Conservation (phyloP, 1,140 invertebrate species). For the Hypsibius dujardini region DNA sequence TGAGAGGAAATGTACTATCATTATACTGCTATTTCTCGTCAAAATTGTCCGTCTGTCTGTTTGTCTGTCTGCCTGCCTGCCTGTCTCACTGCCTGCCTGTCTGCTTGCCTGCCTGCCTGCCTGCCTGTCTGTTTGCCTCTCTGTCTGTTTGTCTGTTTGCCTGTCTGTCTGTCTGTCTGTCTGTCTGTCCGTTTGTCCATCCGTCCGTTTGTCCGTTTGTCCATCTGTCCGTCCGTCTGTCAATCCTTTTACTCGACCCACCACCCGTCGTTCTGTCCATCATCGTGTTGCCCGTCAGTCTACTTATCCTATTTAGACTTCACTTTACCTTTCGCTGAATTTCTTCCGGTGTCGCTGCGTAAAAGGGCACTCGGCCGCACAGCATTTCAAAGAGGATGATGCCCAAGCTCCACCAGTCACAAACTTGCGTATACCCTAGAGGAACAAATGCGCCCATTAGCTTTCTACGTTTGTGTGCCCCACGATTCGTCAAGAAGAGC, state of each 20-base stretch:
- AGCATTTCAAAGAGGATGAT: conserved; percentile 99
- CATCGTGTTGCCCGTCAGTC: background rate
- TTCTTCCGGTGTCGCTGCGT: conserved; percentile 75
- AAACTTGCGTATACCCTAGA: conserved; percentile 79
- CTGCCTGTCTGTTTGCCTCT: no score
- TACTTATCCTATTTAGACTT: background rate
- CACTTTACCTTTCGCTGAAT: conserved; percentile 76
- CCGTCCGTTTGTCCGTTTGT: no score
- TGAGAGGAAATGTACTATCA: background rate
- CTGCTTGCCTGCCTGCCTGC: no score
- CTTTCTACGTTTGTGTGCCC: background rate
- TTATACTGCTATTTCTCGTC: background rate
- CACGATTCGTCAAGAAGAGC: conserved; percentile 40
- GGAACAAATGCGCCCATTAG: conserved; percentile 22
- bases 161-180: background rate
- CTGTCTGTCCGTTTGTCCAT: no score
- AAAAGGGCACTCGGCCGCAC: conserved; percentile 87
- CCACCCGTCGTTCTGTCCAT: background rate
- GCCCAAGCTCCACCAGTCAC: conserved; percentile 99
- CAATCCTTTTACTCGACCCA: background rate
- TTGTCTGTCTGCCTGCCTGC: no score
- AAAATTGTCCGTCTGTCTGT: background rate
- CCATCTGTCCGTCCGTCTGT: background rate
- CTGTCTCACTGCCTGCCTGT: no score
- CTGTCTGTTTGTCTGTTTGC: no score